These are phyloP conservation scores for Cerceris ruficornis DNA, from an alignment of 2,888 invertebrate species.

Conservation along the genomic window DNA sequence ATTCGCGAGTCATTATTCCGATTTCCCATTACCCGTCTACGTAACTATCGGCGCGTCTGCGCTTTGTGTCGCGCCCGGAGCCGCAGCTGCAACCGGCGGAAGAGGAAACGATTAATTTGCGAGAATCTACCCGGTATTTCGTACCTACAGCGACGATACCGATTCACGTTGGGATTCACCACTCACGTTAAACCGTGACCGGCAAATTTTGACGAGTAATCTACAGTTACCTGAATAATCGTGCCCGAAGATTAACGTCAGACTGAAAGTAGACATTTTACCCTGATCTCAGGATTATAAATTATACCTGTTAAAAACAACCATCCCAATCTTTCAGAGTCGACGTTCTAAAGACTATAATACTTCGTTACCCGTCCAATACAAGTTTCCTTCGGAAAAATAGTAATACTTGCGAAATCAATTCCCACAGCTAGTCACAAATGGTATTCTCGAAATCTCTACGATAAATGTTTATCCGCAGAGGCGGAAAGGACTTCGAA, in stretches of 20 bases:
- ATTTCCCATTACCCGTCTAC: slow-evolving; percentile 70
- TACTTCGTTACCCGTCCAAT: background rate
- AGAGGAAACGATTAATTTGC: slow-evolving; percentile 62
- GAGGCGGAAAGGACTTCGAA: no score
- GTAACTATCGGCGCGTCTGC: slow-evolving; percentile 49
- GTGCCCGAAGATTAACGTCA: no score
- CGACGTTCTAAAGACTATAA: background rate
- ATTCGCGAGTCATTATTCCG: slow-evolving; percentile 78
- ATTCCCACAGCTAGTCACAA: background rate
- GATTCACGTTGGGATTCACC: slow-evolving; percentile 24
- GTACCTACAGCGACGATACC: slow-evolving; percentile 42
- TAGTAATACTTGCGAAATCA: background rate
- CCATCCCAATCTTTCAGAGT: no score
- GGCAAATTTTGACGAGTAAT: background rate
- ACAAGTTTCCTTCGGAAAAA: background rate
- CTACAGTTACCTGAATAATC: no score
- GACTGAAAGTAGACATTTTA: no score
- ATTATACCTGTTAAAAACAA: no score
- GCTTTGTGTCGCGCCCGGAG: slow-evolving; percentile 42
- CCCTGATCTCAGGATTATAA: no score
- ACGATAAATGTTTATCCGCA: no score
- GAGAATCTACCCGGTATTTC: slow-evolving; percentile 47
- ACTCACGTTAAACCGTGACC: background rate
- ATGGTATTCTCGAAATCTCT: background rate
- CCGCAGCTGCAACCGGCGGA: slow-evolving; percentile 45